Base-by-base conservation (phyloP, 2,797 vertebrate species). In the Sebastes oblongus region DNA sequence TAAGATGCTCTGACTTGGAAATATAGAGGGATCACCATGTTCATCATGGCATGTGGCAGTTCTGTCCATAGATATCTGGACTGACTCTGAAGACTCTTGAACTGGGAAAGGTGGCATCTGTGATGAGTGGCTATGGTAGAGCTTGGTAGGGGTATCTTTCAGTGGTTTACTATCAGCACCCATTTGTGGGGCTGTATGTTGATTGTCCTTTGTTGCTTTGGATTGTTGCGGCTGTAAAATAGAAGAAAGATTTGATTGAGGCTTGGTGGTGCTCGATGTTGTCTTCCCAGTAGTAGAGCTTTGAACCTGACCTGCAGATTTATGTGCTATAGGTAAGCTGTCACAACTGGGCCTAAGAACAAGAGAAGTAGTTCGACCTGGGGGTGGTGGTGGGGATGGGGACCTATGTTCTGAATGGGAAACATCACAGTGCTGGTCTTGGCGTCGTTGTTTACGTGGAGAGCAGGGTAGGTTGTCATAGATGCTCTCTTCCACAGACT, bases 331-430 rank as follows among this genome's bases (percentile, higher is more conserved):
- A 55, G 93, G 81, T 69, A 91, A 82, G 82, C 83, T 91, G 59
- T 96, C 90, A 76, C 87, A 94, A 84, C 85, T 90, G 60, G 96
- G 88, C 82, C 94, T 93, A 76, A 96, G 86, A 36, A 97, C 91
- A 1, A 98, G 92, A 18, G 97, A 98, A 6, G 95, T 91, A n/a
- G 96, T 96, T 76, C 97, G 94, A 62, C 95, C 96, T 20, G 97
- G 97, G 2, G 82, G 95, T 16, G 84, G 75, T 0, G 96, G 97
- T 1, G 95, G 96, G 3, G 95, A 94, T 0, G 95, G 94, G 6
- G 96, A 95, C 42, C 66, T 92, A 24, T 61, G 30, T 42, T 94
- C 90, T 24, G 81, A 88, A 70, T 70, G 14, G 58, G 86, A 83
- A 32, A 86, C 80, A 60, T 91, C 91, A 88, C 89, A 89, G 66